Base-by-base conservation (phyloP, 1,140 invertebrate species). In the Drosophila fuyamai region DNA sequence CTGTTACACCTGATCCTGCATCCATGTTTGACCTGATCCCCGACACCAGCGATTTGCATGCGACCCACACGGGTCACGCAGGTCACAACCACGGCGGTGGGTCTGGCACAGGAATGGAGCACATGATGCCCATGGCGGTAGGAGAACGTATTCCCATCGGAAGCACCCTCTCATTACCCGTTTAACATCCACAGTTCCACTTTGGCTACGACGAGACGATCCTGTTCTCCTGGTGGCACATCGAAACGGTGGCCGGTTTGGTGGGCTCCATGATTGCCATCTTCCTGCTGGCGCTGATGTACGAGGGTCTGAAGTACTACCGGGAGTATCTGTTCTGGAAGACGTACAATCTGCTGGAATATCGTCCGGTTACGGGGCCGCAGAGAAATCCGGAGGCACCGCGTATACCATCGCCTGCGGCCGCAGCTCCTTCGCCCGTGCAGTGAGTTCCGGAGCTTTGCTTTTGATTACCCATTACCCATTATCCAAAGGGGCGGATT, bases 221-320 rank as follows among this genome's bases (percentile, higher is more conserved):
- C 70, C 93, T 98, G 9, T 98, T 98, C 93, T 94, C 96, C 44
- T 94, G 94, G 32, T 98, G 97, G 97, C 94, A 94, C 85, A 95
- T 96, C 40, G 94, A 94, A 10, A 95, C 94, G 4, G 92, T 95
- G n/a, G 94, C 95, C 40, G 95, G 96, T 35, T 93, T 98, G 59
- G 93, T 98, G 38, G 96, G 96, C 0, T 97, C 97, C 0, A 96
- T 97, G 92, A 94, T 98, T 46, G 97, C 95, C 32, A 96, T 98
- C 41, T 96, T 98, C 85, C 94, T 98, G 43, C 95, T 98, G 92
- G 97, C 96, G 0, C 94, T 97, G 9, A 93, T 98, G 14, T 98
- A 98, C 91, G 98, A 98, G 93, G 97, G 97, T 13, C 94, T 98
- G 0, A 98, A 98, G 93, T 98, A 97, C 93, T 98, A 97, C 85